A percentile compares a stretch with the other conserved stretches of the same genome.
phyloP scores from a whole-genome alignment of 2,113 vertebrate species.

The Diglossa brunneiventris region DNA sequence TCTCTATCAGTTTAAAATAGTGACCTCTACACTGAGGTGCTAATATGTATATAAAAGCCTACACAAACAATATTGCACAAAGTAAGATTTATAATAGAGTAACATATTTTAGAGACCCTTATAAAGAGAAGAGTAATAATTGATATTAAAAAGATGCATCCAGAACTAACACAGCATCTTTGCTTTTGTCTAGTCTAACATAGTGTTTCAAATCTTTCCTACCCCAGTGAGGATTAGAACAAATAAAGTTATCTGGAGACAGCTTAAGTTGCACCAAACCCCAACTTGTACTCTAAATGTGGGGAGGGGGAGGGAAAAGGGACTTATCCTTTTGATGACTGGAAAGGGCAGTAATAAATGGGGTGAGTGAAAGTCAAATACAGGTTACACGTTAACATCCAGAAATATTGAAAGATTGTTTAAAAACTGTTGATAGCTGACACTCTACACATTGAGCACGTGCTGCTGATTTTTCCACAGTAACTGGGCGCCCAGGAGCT shows the following conservation, averaged over 20 bases:
- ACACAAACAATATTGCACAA: conserved; percentile 87
- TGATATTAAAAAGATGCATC: conserved; percentile 78
- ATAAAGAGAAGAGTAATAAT: conserved; percentile 78
- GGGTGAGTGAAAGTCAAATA: conserved; percentile 67
- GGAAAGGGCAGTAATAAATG: conserved; percentile 50
- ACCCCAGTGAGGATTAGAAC: conserved; percentile 65
- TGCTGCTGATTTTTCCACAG: conserved; percentile 64
- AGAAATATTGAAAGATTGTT: conserved; percentile 59
- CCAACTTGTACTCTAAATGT: conserved; percentile 71
- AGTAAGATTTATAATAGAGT: conserved; percentile 83
- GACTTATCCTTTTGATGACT: conserved; percentile 65
- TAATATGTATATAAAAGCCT: conserved; percentile 82
- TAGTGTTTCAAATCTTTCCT: conserved; percentile 75
- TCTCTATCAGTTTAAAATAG: conserved; percentile 80
- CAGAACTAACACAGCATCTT: conserved; percentile 77
- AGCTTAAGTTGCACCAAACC: conserved; percentile 76
- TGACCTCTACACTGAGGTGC: conserved; percentile 79
- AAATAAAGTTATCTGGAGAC: conserved; percentile 44
- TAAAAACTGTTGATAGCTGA: conserved; percentile 50
- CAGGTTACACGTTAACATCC: conserved; percentile 63
- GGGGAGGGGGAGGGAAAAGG: background rate
- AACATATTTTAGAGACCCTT: conserved; percentile 81
- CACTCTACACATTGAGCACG: conserved; percentile 48
- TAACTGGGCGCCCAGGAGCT: conserved; percentile 64
- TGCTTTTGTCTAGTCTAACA: conserved; percentile 75